phyloP scores from a whole-genome alignment of 2,113 vertebrate genomes.

The Pavo muticus region DNA sequence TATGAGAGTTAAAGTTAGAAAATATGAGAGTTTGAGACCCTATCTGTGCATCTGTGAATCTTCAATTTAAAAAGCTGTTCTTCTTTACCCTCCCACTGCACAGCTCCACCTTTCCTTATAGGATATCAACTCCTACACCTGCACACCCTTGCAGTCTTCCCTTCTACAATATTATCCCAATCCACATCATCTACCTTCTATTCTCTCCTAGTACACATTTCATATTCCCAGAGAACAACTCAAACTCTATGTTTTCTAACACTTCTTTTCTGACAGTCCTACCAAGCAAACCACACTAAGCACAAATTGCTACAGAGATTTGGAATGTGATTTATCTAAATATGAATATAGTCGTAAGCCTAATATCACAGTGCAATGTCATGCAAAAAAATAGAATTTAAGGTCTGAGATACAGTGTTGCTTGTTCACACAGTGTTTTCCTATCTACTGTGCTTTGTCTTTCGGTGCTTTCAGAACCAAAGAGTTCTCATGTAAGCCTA shows the following conservation, averaged over 20 bases:
- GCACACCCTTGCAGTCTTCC: background rate
- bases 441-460: background rate
- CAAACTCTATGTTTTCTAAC: background rate
- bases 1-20: background rate
- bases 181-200: background rate
- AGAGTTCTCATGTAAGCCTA: background rate
- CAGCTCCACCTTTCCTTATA: background rate
- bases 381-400: background rate
- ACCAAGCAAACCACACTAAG: background rate
- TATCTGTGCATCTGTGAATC: background rate
- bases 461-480: background rate
- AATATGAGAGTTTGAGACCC: background rate
- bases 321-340: background rate
- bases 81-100: background rate
- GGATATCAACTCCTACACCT: background rate
- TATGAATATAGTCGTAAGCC: background rate
- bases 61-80: background rate
- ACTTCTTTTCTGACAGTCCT: background rate
- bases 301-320: background rate
- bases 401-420: background rate
- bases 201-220: background rate
- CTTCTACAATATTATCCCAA: background rate
- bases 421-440: background rate
- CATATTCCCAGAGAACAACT: background rate
- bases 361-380: background rate